Evolutionary conservation across 2,113 vertebrate species (phyloP).

Genomic region (Plestiodon gilberti): DNA sequence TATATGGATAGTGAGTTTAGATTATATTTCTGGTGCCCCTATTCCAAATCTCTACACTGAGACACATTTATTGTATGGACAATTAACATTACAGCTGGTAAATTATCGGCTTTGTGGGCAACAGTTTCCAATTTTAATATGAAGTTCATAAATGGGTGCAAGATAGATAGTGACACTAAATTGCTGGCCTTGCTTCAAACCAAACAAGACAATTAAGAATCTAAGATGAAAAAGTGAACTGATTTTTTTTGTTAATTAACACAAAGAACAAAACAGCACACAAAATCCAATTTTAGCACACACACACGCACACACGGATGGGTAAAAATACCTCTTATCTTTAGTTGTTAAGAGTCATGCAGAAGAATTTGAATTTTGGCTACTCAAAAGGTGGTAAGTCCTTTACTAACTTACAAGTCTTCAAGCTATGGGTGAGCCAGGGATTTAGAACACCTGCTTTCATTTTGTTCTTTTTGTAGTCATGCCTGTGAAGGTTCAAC

Average conservation of each 20-base stretch:
- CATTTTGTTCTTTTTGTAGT: neutral
- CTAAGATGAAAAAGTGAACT: constrained; percentile 59
- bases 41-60: neutral
- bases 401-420: neutral
- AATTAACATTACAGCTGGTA: constrained; percentile 4
- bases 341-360: constrained; percentile 31
- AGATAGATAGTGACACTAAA: constrained; percentile 57
- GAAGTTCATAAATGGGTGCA: neutral
- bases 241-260: constrained; percentile 66
- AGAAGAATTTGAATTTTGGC: constrained; percentile 29
- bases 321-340: constrained; percentile 74
- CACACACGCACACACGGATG: constrained; percentile 48
- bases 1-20: neutral
- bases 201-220: constrained; percentile 63
- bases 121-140: neutral
- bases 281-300: constrained; percentile 53
- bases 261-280: constrained; percentile 60
- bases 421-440: neutral
- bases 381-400: neutral
- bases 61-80: neutral
- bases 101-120: neutral
- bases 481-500: neutral
- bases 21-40: neutral
- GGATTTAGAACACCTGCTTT: neutral
- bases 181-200: constrained; percentile 75